Conservation (phyloP, 2,113 vertebrate species). For the Isurus oxyrinchus region DNA sequence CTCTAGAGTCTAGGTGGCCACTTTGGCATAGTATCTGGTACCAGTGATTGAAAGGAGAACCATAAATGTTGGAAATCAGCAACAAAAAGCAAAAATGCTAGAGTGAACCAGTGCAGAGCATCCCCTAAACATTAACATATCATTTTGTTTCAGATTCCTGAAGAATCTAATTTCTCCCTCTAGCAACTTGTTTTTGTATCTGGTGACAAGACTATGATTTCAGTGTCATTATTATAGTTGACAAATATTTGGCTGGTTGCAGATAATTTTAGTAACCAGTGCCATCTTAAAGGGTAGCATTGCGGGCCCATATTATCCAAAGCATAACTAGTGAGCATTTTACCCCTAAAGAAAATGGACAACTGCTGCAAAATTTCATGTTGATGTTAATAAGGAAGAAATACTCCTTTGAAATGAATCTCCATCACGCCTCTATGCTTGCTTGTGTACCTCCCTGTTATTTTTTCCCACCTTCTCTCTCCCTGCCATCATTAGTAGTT, state of each 20-base stretch:
- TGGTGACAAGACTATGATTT: neutral
- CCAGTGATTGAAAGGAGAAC: neutral
- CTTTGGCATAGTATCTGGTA: neutral
- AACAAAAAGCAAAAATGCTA: neutral
- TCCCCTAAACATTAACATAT: neutral
- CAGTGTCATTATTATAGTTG: neutral
- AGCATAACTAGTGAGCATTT: neutral
- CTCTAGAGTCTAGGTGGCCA: neutral
- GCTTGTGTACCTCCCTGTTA: neutral
- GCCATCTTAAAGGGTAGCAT: neutral
- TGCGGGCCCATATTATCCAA: neutral
- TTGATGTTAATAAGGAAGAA: slow-evolving; percentile 14
- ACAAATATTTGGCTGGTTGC: neutral
- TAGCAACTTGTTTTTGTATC: neutral
- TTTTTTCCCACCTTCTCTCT: neutral
- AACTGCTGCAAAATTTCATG: neutral
- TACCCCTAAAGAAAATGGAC: neutral
- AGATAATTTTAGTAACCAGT: neutral
- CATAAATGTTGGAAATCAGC: neutral
- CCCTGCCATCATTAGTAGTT: slow-evolving; percentile 30
- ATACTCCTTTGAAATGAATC: neutral
- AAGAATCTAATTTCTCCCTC: neutral
- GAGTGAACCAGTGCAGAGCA: neutral
- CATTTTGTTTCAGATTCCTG: neutral
- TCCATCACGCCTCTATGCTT: neutral